phyloP scores from a whole-genome alignment of 2,888 invertebrate species.

The Tachystola acroxantha region DNA sequence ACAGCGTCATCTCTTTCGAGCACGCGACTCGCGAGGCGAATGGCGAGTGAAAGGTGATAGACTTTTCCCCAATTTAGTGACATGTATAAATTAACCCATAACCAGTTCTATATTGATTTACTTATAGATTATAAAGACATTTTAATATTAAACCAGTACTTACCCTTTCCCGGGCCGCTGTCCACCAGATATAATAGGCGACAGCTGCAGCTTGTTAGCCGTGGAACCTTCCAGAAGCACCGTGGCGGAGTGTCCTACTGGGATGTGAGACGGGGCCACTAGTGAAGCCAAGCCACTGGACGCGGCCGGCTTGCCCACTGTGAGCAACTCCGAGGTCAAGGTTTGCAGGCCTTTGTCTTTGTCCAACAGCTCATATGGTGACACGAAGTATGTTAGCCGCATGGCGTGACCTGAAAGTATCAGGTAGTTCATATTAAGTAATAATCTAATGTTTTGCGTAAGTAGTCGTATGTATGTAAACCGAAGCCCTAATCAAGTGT shows the following conservation, averaged over 20 bases:
- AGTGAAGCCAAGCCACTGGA: constrained; percentile 54
- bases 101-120: too few species aligned
- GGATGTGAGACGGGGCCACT: constrained; percentile 71
- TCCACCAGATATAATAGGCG: constrained; percentile 83
- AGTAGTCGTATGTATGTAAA: too few species aligned
- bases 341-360: constrained; percentile 85
- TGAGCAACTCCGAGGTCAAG: constrained; percentile 86
- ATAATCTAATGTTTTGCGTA: too few species aligned
- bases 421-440: background rate
- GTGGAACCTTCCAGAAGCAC: constrained; percentile 93
- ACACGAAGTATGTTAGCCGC: constrained; percentile 95
- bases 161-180: constrained; percentile 87
- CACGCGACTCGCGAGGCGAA: too few species aligned
- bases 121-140: too few species aligned
- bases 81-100: too few species aligned
- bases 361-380: constrained; percentile 93
- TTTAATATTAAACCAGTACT: too few species aligned
- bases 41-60: too few species aligned
- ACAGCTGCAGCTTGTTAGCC: constrained; percentile 88
- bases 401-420: constrained; percentile 88
- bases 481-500: too few species aligned
- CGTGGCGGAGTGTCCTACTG: constrained; percentile 91
- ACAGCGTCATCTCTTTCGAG: too few species aligned
- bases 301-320: constrained; percentile 57
- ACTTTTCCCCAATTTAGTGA: too few species aligned